phyloP scores from a whole-genome alignment of 2,888 invertebrate species.

The Drosophila vallismaia region DNA sequence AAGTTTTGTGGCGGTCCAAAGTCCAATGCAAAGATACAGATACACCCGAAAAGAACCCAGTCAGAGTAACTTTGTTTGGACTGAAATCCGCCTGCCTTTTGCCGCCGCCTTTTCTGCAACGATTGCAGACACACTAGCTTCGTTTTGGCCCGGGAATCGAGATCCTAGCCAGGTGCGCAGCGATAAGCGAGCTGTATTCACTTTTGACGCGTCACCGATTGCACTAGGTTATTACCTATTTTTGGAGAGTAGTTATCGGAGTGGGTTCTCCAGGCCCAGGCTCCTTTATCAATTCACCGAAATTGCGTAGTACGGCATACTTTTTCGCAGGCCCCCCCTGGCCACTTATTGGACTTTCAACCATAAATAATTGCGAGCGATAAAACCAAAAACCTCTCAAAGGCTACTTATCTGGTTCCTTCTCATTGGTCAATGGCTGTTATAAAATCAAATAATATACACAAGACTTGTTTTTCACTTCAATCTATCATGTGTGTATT shows the following conservation, averaged over 20 bases:
- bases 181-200: slow-evolving; percentile 34
- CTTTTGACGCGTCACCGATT: slow-evolving; percentile 52
- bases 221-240: slow-evolving; percentile 19
- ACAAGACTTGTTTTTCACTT: slow-evolving; percentile 35
- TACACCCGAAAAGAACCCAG: slow-evolving; percentile 14
- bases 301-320: slow-evolving; percentile 63
- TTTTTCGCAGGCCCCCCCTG: slow-evolving; percentile 32
- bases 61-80: not conserved
- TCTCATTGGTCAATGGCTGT: slow-evolving; percentile 25
- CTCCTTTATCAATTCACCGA: slow-evolving; percentile 34
- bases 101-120: too few species aligned
- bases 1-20: slow-evolving; percentile 62
- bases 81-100: too few species aligned
- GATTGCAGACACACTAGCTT: slow-evolving; percentile 8
- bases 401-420: slow-evolving; percentile 17
- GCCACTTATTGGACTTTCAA: slow-evolving; percentile 30
- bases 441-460: slow-evolving; percentile 30
- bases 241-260: slow-evolving; percentile 16
- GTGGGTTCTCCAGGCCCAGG: slow-evolving; percentile 21
- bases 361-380: slow-evolving; percentile 38
- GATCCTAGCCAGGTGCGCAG: not conserved
- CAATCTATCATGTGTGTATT: slow-evolving; percentile 22
- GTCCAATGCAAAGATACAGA: slow-evolving; percentile 53
- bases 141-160: not conserved
- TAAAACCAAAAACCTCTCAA: slow-evolving; percentile 16